Conservation (phyloP, 2,888 invertebrate genomes). For the Drosophila melanosoma region DNA sequence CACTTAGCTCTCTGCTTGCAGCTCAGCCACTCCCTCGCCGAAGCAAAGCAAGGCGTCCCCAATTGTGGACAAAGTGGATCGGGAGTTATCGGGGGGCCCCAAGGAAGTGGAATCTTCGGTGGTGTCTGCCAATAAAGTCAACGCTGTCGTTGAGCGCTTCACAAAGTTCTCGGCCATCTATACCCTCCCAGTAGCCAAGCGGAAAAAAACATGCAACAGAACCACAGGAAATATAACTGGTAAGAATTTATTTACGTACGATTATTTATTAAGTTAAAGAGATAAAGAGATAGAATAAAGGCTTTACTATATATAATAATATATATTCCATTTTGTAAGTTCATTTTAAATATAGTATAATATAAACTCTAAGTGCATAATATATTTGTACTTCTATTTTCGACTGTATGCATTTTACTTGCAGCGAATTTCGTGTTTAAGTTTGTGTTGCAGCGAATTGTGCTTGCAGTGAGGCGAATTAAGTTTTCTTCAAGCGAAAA, state of each 20-base stretch:
- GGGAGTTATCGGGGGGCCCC: slow-evolving; percentile 21
- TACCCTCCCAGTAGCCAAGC: slow-evolving; percentile 80
- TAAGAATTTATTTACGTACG: slow-evolving; percentile 22
- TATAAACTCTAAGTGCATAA: neutral
- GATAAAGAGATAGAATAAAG: neutral
- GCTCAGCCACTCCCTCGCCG: slow-evolving; percentile 69
- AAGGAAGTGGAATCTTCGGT: slow-evolving; percentile 44
- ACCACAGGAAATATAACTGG: slow-evolving; percentile 73
- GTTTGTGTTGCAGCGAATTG: slow-evolving; percentile 39
- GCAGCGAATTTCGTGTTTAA: slow-evolving; percentile 4
- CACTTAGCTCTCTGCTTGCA: slow-evolving; percentile 14
- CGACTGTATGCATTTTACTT: neutral
- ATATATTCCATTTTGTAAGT: neutral
- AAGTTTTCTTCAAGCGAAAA: neutral
- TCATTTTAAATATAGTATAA: neutral
- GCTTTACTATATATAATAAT: neutral
- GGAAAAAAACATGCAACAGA: slow-evolving; percentile 69
- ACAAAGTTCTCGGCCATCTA: slow-evolving; percentile 83
- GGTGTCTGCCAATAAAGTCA: slow-evolving; percentile 21
- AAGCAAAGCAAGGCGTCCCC: slow-evolving; percentile 62
- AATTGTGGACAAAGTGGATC: slow-evolving; percentile 22
- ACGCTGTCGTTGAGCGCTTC: slow-evolving; percentile 77
- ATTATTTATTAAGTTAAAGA: neutral
- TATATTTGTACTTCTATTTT: neutral
- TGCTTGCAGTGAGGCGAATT: slow-evolving; percentile 21